Evolutionary conservation across 2,113 vertebrate species (phyloP), one percentile per base, ranked within the genome.

Genomic region (Sylvietta virens): DNA sequence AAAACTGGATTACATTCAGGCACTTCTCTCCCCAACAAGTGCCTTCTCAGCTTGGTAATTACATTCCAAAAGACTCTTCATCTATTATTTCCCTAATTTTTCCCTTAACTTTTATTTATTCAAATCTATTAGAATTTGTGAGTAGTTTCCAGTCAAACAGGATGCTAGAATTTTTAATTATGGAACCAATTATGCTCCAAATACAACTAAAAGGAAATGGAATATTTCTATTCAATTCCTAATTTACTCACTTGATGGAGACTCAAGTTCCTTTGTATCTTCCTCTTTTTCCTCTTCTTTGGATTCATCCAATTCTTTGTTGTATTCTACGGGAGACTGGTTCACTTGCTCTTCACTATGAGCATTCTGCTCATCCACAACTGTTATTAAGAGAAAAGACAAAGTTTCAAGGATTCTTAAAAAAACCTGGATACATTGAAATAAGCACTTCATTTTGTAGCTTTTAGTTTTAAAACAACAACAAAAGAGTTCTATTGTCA

Each of bases 291-390:
- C 98, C 3, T 98, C 98, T 83, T 99, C 98, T 91, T 98, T 98
- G 92, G 98, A 98, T 74, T 99, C 99, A 27, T 99, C 98, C 91
- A 98, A 96, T 95, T 99, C 99, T 95, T 99, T 98, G 90, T 96
- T 98, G 81, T 98, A 98, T 58, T 98, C 98, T 67, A 98, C 51
- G 0, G 98, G 97, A 7, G 98, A 98, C 7, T 98, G 98, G 58
- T 97, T 98, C 57, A 98, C 97, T 27, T 98, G 96, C 56, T 99
- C 99, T 82, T 99, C 98, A 7, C 97, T 96, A 18, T 99, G 98
- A 70, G 98, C 96, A 70, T 99, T 99, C 97, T 99, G 99, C 89
- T 99, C 99, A 77, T 99, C 99, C 54, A 99, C 98, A 97, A 99
- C 99, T 99, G 94, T 16, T 94, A 81, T 94, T 60, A 76, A 37